Evolutionary conservation across 2,113 vertebrate genomes (phyloP).

Genomic region (Centropus bengalensis): DNA sequence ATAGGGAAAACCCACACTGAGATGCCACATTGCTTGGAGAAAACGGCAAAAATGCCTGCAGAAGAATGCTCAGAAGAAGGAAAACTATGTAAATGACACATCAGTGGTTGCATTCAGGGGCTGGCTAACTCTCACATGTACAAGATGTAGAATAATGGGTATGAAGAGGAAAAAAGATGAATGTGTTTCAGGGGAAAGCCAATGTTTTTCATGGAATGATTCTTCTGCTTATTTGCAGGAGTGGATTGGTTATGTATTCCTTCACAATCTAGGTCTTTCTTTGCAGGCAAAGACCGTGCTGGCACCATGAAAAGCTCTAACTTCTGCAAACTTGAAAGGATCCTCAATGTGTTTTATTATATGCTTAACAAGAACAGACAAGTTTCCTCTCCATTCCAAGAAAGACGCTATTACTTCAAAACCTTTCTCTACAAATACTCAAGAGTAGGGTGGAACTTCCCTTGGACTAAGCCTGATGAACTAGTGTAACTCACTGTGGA

Average conservation of each 20-base stretch:
- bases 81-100: background rate
- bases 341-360: constrained; percentile 44
- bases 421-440: background rate
- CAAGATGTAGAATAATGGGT: background rate
- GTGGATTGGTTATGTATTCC: constrained; percentile 34
- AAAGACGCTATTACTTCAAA: constrained; percentile 42
- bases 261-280: constrained; percentile 36
- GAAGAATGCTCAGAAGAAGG: background rate
- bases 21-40: background rate
- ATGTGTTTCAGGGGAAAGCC: background rate
- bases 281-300: constrained; percentile 48
- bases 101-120: background rate
- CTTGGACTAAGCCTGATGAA: constrained; percentile 25
- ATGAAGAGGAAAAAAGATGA: background rate
- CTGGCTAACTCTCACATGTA: background rate
- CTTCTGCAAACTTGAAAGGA: constrained; percentile 61
- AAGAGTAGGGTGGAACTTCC: background rate
- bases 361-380: constrained; percentile 59
- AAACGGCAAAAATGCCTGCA: background rate
- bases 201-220: background rate
- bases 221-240: background rate
- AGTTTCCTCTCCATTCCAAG: constrained; percentile 22
- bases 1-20: background rate
- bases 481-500: constrained; percentile 40
- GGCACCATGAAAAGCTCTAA: constrained; percentile 32